Conservation (phyloP, 2,113 vertebrate species). For the Spheniscus mendiculus region DNA sequence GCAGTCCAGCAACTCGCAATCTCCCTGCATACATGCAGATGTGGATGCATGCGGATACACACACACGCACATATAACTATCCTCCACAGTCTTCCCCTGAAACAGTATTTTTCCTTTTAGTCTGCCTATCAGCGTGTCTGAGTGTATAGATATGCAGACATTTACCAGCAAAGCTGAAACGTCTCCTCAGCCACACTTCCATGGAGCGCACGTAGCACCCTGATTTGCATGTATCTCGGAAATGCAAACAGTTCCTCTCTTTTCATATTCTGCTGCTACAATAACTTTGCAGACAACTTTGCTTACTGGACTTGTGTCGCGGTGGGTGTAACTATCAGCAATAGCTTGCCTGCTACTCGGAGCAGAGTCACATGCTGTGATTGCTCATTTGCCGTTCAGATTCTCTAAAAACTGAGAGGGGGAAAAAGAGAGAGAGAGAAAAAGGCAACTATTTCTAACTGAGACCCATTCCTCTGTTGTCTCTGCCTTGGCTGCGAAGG, state of each 20-base stretch:
- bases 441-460: neutral
- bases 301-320: neutral
- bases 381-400: constrained; percentile 12
- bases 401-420: neutral
- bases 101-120: neutral
- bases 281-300: neutral
- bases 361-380: constrained; percentile 43
- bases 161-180: neutral
- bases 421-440: neutral
- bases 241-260: neutral
- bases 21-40: neutral
- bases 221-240: neutral
- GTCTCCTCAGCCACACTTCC: neutral
- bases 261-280: neutral
- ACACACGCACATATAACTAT: neutral
- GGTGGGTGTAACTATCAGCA: constrained; percentile 24
- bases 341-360: neutral
- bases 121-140: neutral
- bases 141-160: neutral
- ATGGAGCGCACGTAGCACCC: fast-evolving
- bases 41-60: neutral
- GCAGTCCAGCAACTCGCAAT: neutral
- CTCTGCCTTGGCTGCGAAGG: neutral
- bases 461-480: neutral
- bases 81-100: neutral